Evolutionary conservation across 2,113 vertebrate genomes (phyloP).

Genomic region (Albula goreensis): DNA sequence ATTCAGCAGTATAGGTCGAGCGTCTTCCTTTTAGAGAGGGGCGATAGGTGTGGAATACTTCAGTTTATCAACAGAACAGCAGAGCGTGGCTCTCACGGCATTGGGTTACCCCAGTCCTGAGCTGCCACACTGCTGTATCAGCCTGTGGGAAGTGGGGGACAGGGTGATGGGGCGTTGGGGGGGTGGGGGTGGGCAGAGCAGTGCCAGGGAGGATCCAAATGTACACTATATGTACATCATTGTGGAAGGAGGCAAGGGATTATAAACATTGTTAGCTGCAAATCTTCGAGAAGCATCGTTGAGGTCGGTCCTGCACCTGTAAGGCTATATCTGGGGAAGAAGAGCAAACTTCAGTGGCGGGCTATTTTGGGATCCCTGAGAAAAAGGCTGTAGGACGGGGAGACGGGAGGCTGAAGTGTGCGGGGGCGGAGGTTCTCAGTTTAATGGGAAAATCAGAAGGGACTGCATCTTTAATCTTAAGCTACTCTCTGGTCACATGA

Average conservation of each 20-base stretch:
- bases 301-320: slow-evolving; percentile 37
- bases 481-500: not conserved
- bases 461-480: not conserved
- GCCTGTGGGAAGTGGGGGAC: not conserved
- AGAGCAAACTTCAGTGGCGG: slow-evolving; percentile 8
- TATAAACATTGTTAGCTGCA: not conserved
- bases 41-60: slow-evolving; percentile 20
- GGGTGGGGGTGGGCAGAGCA: too few species aligned
- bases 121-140: not conserved
- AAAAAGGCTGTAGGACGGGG: slow-evolving; percentile 20
- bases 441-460: slow-evolving; percentile 35
- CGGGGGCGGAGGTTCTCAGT: not conserved
- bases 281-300: not conserved
- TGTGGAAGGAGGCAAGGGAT: not conserved
- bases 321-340: slow-evolving; percentile 36
- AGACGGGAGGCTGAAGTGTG: not conserved
- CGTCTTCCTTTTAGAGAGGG: slow-evolving; percentile 8
- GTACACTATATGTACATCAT: not conserved
- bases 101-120: slow-evolving; percentile 16
- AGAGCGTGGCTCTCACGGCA: slow-evolving; percentile 6
- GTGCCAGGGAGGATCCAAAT: not conserved
- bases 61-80: slow-evolving; percentile 31
- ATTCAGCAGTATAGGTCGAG: not conserved
- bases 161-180: not conserved
- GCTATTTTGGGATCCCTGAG: slow-evolving; percentile 47